These are phyloP conservation scores for Corythaixoides concolor DNA, from an alignment of 2,113 vertebrate genomes.

Conservation along the genomic window DNA sequence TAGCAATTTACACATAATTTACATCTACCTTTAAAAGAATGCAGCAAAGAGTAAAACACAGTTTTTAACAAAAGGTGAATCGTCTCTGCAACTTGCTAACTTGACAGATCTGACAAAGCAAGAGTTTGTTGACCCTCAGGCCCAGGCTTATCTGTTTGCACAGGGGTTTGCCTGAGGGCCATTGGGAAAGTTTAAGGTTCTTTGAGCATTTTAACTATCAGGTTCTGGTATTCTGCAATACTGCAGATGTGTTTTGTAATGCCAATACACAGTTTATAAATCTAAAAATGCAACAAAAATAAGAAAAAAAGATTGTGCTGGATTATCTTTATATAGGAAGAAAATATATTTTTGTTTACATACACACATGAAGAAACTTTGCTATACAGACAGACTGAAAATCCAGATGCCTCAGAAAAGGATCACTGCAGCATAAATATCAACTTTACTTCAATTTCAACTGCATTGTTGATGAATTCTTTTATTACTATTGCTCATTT, in stretches of 20 bases:
- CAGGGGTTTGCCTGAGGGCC: background rate
- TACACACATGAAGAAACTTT: background rate
- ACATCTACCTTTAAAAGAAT: background rate
- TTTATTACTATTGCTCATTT: background rate
- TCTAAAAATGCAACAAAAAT: background rate
- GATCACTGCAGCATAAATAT: background rate
- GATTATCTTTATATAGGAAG: background rate
- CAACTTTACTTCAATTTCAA: background rate
- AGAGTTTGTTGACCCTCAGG: conserved; percentile 9
- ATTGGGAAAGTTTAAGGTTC: background rate
- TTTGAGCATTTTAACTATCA: background rate
- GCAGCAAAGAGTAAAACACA: background rate
- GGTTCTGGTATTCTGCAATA: background rate
- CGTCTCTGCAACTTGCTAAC: conserved; percentile 1
- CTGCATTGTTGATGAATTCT: background rate
- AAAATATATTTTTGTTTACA: background rate
- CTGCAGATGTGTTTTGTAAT: background rate
- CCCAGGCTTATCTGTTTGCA: conserved; percentile 54
- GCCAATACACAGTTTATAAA: background rate
- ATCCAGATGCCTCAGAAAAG: background rate
- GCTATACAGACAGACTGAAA: background rate
- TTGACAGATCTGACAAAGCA: conserved; percentile 2
- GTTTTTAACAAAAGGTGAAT: background rate
- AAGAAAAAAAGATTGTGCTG: background rate
- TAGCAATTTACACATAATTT: background rate